Percentiles rank a stretch among this genome's conserved stretches.
Evolutionary conservation across 2,888 invertebrate genomes (phyloP).

Genomic region (Drosophila tripunctata): DNA sequence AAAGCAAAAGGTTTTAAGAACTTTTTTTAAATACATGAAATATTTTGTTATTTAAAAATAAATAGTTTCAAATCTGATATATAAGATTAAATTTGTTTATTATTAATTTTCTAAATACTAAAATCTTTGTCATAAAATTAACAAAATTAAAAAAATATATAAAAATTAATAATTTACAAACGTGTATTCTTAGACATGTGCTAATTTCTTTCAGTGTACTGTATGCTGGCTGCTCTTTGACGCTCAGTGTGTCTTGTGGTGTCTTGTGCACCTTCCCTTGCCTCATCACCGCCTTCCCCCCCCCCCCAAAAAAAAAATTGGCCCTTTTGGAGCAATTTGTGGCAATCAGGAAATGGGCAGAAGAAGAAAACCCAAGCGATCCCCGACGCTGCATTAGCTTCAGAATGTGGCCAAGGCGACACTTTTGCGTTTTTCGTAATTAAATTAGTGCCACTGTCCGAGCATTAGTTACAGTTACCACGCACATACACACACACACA

Average conservation of each 20-base stretch:
- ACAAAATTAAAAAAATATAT: too few species aligned
- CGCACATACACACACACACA: slow-evolving; percentile 21
- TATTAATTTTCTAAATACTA: too few species aligned
- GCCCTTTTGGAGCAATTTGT: slow-evolving; percentile 73
- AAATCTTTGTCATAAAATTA: too few species aligned
- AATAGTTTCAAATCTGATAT: too few species aligned
- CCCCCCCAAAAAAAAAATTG: slow-evolving; percentile 35
- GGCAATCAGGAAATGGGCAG: slow-evolving; percentile 62
- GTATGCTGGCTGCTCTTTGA: slow-evolving; percentile 31
- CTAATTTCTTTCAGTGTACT: too few species aligned
- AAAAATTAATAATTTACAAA: too few species aligned
- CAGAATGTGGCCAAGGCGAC: slow-evolving; percentile 74
- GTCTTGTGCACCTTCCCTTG: background rate
- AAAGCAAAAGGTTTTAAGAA: too few species aligned
- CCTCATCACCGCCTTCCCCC: background rate
- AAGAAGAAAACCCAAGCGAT: slow-evolving; percentile 8
- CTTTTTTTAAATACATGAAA: too few species aligned
- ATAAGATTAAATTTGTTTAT: too few species aligned
- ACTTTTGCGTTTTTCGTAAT: slow-evolving; percentile 81
- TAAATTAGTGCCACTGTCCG: slow-evolving; percentile 80
- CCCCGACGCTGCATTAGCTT: slow-evolving; percentile 62
- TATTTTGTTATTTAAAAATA: too few species aligned
- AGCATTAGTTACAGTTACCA: slow-evolving; percentile 77
- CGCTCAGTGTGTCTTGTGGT: slow-evolving; percentile 48
- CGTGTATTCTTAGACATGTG: too few species aligned